Conservation (phyloP, 2,888 invertebrate species). For the Drosophila prolongata region DNA sequence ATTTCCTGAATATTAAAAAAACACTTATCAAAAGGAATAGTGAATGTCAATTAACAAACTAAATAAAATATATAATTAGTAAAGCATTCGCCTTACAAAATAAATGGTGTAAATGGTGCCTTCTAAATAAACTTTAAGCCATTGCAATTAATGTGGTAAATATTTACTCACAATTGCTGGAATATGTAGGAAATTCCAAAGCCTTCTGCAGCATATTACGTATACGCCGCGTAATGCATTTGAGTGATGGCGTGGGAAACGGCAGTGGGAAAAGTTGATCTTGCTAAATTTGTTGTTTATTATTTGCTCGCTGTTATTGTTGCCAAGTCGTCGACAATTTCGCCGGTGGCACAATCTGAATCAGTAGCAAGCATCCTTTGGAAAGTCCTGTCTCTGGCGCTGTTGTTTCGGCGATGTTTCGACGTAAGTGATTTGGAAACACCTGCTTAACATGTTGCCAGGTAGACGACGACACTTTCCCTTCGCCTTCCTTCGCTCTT, state of each 20-base stretch:
- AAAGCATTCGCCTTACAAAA: no score
- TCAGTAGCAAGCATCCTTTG: conserved; percentile 49
- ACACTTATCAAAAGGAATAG: no score
- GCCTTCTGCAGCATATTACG: conserved; percentile 39
- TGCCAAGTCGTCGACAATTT: conserved; percentile 36
- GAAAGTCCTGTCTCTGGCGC: conserved; percentile 27
- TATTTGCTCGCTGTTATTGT: conserved; percentile 46
- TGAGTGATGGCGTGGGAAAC: conserved; percentile 12
- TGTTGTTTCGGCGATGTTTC: conserved; percentile 55
- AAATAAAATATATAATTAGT: no score
- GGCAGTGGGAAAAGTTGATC: conserved; percentile 40
- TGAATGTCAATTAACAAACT: no score
- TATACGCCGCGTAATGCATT: conserved; percentile 55
- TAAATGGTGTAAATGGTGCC: neutral
- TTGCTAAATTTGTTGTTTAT: conserved; percentile 62
- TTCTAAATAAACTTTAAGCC: neutral
- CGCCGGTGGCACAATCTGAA: conserved; percentile 23
- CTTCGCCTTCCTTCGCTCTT: neutral
- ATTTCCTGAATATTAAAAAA: no score
- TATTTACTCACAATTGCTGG: conserved; percentile 1
- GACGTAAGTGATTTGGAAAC: conserved; percentile 78
- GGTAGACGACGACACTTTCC: conserved; percentile 41
- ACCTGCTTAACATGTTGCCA: conserved; percentile 77
- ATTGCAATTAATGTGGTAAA: conserved; percentile 7
- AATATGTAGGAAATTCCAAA: neutral